Base-by-base conservation (phyloP, 1,140 invertebrate species). In the Apis dorsata region DNA sequence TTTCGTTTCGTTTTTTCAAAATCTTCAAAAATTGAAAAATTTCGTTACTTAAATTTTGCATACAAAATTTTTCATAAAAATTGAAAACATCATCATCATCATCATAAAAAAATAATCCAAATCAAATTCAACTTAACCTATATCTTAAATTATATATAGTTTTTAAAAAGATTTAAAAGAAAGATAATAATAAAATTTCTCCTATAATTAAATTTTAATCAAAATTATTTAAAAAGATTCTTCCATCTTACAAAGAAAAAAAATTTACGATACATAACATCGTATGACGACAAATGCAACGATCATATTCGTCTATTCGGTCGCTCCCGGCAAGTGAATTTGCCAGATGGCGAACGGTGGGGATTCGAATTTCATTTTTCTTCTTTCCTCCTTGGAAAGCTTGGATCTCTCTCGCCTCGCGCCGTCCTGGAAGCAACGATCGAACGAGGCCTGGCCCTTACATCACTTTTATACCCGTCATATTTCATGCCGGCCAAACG, bases 391-490 rank as follows among this genome's bases (percentile, higher is more conserved):
- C 66, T 78, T 28, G 55, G 24, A 21, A 53, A 69, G 53, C 17
- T 44, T 3, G 34, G 5, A 44, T 0, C 65, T 73, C 73, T n/a
- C 68, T 21, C 28, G 12, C n/a, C 24, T 21, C 34, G 53, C 51
- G 62, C 73, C 74, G 55, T 62, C 53, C 73, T 75, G 66, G 63
- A 79, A 60, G 62, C 68, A 44, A 65, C 81, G 78, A 88, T 88
- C 84, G 87, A 88, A 86, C 74, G 78, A 85, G 5, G 72, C 68
- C 72, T 24, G 59, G 59, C 66, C 76, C 76, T 86, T 88, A 88
- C 63, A 89, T 89, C 88, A 89, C 79, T 84, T 89, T 89, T 88
- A 89, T 86, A 77, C 79, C 51, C 82, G 19, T 69, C 78, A 86
- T 88, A 83, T 89, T 88, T 89, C 85, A 84, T 10, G 44, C 75